Evolutionary conservation across 2,888 invertebrate species (phyloP), one percentile per base, ranked within the genome.

Genomic region (Rhagium mordax): DNA sequence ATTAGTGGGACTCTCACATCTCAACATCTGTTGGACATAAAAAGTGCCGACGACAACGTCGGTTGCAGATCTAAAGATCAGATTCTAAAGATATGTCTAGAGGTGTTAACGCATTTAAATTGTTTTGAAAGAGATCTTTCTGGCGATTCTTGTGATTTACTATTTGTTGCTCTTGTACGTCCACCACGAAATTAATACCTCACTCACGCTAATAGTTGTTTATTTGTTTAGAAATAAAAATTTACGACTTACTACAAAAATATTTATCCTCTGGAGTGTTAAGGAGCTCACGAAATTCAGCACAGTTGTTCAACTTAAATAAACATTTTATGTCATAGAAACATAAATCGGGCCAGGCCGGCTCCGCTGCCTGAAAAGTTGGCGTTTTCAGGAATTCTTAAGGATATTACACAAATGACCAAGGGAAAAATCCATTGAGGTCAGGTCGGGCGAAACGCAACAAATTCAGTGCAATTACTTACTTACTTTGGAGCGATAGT

Each of bases 61-160:
- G 53, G 65, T 55, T 47, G 70, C 61, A 67, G 16, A 71, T 67
- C 61, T 64, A 41, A 71, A 67, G 64, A 55, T 29, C 48, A 55
- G 65, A 53, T 21, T 62, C 65, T 74, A 59, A 70, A 68, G 72
- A 75, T 53, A 41, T 53, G 72, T 72, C 69, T 62, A 55, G 78
- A 79, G 79, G 80, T 80, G 77, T 76, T 75, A 78, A 80, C 74
- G 80, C 76, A 73, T 74, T 72, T 70, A 79, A 75, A 77, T 76
- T 70, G 71, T 72, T 74, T 72, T 76, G 67, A 57, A 67, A 41
- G 67, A 41, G 47, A 41, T 20, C 15, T 67, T 16, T 47, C 61
- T 67, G 55, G 51, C 67, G 15, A 57, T 57, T 24, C n/a, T 51
- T 8, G 21, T 53, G 53, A 65, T 65, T 65, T 65, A 65, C 53